Evolutionary conservation across 1,140 invertebrate genomes (phyloP), one percentile per base, ranked within the genome.

Genomic region (Reticulitermes speratus): DNA sequence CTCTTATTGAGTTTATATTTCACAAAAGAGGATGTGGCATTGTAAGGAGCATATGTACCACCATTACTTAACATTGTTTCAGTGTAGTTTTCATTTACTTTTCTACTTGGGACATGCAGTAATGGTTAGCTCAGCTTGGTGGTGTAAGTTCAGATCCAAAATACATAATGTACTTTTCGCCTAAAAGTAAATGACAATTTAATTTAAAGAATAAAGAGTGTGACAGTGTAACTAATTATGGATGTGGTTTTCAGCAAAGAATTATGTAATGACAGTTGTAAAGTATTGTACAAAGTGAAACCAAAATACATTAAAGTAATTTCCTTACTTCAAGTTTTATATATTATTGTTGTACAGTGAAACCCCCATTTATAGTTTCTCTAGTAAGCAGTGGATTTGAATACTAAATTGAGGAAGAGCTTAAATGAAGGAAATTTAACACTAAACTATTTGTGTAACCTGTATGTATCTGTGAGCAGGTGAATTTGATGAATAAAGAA

Each of bases 211-310:
- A 55, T 55, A 16, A 21, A 21, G 11, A 55, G 52, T 55, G 19
- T 55, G 52, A 55, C 19, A 19, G 19, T 48, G 52, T 21, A 55
- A 48, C 45, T 55, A 21, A 21, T 55, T 75, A 75, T 75, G 9
- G n/a, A n/a, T 75, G n/a, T 75, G 65, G n/a, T 75, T 2, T 30
- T 30, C 25, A 75, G 25, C 14, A 75, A 75, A 55, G 14, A 55
- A 55, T 48, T 48, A 48, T 16, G 14, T 65, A 7, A 30, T 75
- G 11, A 75, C 9, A 75, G n/a, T 30, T 75, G 65, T 75, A 75
- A 75, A 75, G 25, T 75, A 75, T 75, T 75, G 65, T 75, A 75
- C n/a, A 30, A 30, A 75, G 25, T 75, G n/a, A 75, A 75, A 75
- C 21, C 12, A 25, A 65, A n/a, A 30, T 30, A 21, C 19, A 21